These are phyloP conservation scores for Gouania willdenowi DNA, from an alignment of 2,797 vertebrate genomes.

Conservation along the genomic window DNA sequence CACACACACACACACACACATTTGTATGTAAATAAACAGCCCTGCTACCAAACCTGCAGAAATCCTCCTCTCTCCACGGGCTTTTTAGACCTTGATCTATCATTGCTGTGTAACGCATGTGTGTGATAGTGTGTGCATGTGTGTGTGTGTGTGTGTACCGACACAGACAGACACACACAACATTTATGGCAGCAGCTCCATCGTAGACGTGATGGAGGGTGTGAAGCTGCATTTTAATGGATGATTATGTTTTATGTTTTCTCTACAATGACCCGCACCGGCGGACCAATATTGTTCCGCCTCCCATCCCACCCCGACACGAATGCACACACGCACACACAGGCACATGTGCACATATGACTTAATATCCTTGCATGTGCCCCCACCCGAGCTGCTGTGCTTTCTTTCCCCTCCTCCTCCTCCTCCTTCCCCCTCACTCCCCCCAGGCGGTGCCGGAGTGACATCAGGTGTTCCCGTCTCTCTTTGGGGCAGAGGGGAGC, in stretches of 20 bases:
- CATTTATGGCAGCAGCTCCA: conserved; percentile 56
- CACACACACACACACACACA: not conserved
- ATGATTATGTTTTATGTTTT: conserved; percentile 74
- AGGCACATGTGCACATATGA: conserved; percentile 18
- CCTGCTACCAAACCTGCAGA: conserved; percentile 14
- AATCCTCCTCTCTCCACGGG: conserved; percentile 7
- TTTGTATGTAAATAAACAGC: conserved; percentile 19
- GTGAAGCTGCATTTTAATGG: conserved; percentile 78
- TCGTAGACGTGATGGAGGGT: conserved; percentile 63
- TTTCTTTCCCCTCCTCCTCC: conserved; percentile 24
- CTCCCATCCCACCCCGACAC: conserved; percentile 10
- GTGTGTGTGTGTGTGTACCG: conserved; percentile 5
- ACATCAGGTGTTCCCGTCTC: conserved; percentile 44
- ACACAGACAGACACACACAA: conserved; percentile 13
- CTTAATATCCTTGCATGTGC: conserved; percentile 42
- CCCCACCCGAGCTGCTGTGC: conserved; percentile 23
- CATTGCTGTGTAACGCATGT: conserved; percentile 25
- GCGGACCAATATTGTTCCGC: conserved; percentile 57
- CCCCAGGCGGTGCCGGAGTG: conserved; percentile 30
- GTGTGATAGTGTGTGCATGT: conserved; percentile 12
- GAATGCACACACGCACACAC: conserved; percentile 11
- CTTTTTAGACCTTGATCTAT: conserved; percentile 36
- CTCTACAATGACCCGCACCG: conserved; percentile 61
- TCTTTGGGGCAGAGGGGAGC: conserved; percentile 42
- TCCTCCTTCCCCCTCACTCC: conserved; percentile 26